Conservation (phyloP, 1,140 invertebrate genomes). For the Hesperophylax magnus region DNA sequence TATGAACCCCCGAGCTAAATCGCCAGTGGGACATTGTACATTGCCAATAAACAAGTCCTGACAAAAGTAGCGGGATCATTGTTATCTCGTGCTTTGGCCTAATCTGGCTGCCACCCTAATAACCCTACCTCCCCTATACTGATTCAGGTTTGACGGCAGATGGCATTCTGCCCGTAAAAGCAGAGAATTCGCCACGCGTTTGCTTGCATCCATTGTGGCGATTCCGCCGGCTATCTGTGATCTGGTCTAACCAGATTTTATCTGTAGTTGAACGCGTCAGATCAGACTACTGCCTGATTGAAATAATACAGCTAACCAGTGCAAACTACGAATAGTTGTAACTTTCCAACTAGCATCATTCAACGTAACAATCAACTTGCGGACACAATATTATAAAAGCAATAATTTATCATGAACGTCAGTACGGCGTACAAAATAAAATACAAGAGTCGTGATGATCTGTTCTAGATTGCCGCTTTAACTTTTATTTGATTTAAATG, state of each 20-base stretch:
- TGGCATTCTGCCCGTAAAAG: not conserved
- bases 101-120: conserved; percentile 38
- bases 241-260: conserved; percentile 38
- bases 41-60: conserved; percentile 49
- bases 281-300: conserved; percentile 21
- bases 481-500: too few species aligned
- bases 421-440: too few species aligned
- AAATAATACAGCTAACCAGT: not conserved
- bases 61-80: conserved; percentile 39
- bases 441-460: too few species aligned
- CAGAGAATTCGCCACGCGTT: not conserved
- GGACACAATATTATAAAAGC: too few species aligned
- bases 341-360: too few species aligned
- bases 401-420: too few species aligned
- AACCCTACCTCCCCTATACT: conserved; percentile 12
- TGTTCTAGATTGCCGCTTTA: not conserved
- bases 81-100: conserved; percentile 43
- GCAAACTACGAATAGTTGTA: too few species aligned
- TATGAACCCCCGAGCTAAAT: conserved; percentile 45
- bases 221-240: conserved; percentile 18
- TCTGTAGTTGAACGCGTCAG: conserved; percentile 19
- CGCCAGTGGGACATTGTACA: conserved; percentile 48
- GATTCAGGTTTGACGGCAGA: not conserved
- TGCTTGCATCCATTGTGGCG: not conserved
- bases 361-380: too few species aligned